Evolutionary conservation across 2,888 invertebrate species (phyloP), one percentile per base, ranked within the genome.

Genomic region (Trachelus stipa): DNA sequence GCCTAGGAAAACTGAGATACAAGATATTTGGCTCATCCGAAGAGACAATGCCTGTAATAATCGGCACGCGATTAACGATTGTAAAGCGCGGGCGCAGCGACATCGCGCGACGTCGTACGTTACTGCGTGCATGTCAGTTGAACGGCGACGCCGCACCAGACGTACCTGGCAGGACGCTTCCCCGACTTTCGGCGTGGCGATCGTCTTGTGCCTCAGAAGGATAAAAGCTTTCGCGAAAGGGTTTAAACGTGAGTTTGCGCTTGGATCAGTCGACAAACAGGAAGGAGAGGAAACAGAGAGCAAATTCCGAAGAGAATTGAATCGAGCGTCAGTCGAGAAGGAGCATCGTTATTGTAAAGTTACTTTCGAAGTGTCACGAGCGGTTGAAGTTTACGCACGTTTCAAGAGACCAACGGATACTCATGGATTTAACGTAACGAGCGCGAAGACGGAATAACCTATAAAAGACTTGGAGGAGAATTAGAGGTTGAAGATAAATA

Each of bases 111-210:
- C 75, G 77, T 80, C 37, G 73, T 73, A 12, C 79, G 83, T 84
- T 81, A 82, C 85, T 83, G 83, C 83, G 81, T 80, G 82, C 84
- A 85, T 86, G 86, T 87, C 88, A 89, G 89, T 89, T 81, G 85
- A 84, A 88, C 88, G 86, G 87, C 86, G 88, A 86, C 87, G 88
- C 88, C 87, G 89, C 84, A 88, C 81, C 88, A 86, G 87, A 88
- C 87, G 85, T 87, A 88, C 84, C 81, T 80, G 83, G 76, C 68
- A 81, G 80, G 80, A 83, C 86, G 84, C 82, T 71, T 71, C 31
- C 15, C 2, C 71, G 33, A 71, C 31, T 31, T 71, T 71, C 71
- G 71, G 71, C 71, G 71, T 23, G 12, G 71, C 71, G 71, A 31
- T 71, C 71, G 71, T 12, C 12, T 31, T 71, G 31, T 31, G 4